Evolutionary conservation across 2,888 invertebrate genomes (phyloP), one percentile per base, ranked within the genome.

Genomic region (Drosophila anceps): DNA sequence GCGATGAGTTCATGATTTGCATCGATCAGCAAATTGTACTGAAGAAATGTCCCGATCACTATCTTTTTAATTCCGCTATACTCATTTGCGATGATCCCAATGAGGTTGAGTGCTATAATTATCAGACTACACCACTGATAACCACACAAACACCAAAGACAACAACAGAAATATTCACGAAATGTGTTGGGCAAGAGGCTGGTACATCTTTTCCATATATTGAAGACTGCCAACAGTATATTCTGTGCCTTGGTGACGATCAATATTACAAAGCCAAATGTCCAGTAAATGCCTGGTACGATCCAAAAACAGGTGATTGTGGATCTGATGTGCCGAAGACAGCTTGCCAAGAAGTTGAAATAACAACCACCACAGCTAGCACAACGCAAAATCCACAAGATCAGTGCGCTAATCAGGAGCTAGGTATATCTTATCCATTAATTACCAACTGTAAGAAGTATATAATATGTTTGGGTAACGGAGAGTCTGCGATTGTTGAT

Each of bases 1-100:
- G 91, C 27, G 53, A 69, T 4, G 63, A 74, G 63, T 90, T 78
- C 27, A 77, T 88, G 15, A 35, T 72, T 18, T 91, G 91, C 37
- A 24, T 65, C 12, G 58, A 71, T 27, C 66, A 65, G 1, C 51
- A 73, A 13, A 61, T 60, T 1, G 9, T 57, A 0, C 0, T 76
- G 4, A 29, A 67, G 0, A 44, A 59, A 2, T 91, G 90, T 54
- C 79, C 78, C 20, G 55, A 64, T 7, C 53, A 74, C 6, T 54
- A 69, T 62, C 55, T 82, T 0, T 86, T 85, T 8, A 82, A 86
- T 71, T 67, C 79, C 0, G 10, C 58, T 8, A 71, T 84, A 4
- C 50, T 68, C 0, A 70, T 88, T 20, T 90, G 90, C 41, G 87
- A 87, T 20, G 69, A 73, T n/a, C 63, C 82, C 3, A 54, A 71